Conservation (phyloP, 2,113 vertebrate species). For the Stercorarius parasiticus region DNA sequence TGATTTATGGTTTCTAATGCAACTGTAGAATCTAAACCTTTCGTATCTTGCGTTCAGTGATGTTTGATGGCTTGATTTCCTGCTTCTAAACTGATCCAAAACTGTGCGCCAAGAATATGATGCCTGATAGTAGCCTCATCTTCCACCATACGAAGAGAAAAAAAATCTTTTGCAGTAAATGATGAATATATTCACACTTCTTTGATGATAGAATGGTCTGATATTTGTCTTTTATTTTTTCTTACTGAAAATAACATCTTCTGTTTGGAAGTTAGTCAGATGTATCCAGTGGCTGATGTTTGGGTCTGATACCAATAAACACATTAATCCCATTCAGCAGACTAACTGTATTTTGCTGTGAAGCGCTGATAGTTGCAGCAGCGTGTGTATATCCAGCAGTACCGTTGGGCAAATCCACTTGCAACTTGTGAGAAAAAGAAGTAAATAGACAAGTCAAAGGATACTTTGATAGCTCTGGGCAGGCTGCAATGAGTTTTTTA, state of each 20-base stretch:
- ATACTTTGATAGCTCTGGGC: neutral
- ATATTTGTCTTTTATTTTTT: neutral
- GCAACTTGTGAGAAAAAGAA: neutral
- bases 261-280: neutral
- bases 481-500: neutral
- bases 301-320: neutral
- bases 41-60: neutral
- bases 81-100: slow-evolving; percentile 24
- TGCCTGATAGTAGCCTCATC: neutral
- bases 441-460: neutral
- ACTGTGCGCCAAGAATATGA: neutral
- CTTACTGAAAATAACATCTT: neutral
- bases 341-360: neutral
- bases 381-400: neutral
- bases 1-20: slow-evolving; percentile 25
- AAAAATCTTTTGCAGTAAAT: neutral
- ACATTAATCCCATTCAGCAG: neutral
- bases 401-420: neutral
- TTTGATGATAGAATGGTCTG: neutral
- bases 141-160: neutral
- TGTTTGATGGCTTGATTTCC: slow-evolving; percentile 45
- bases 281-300: neutral
- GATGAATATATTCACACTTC: neutral
- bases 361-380: neutral
- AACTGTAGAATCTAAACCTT: slow-evolving; percentile 2